These are phyloP conservation scores for Hydropsyche tenuis DNA, from an alignment of 1,140 invertebrate genomes.

Conservation along the genomic window DNA sequence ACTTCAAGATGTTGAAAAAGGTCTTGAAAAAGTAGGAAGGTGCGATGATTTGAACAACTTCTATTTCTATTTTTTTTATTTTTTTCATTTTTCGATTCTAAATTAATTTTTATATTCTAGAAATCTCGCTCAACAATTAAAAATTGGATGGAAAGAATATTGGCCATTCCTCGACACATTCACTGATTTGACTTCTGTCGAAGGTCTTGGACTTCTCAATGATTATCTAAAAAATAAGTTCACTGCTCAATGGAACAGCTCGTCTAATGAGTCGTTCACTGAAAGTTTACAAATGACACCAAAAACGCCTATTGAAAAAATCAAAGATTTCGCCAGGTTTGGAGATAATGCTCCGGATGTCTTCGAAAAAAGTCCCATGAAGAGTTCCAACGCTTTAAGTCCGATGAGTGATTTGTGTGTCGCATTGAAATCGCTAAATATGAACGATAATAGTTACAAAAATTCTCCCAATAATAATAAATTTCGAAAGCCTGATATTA, in stretches of 20 bases:
- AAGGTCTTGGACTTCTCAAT: constrained; percentile 78
- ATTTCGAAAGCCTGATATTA: constrained; percentile 30
- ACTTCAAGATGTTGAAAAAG: constrained; percentile 81
- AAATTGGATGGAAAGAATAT: constrained; percentile 87
- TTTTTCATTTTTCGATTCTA: constrained; percentile 29
- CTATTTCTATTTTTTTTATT: not conserved
- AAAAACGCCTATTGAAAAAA: constrained; percentile 33
- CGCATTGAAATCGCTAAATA: constrained; percentile 62
- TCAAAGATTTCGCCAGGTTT: not conserved
- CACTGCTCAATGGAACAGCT: constrained; percentile 49
- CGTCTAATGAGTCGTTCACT: constrained; percentile 55
- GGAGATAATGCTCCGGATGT: constrained; percentile 1
- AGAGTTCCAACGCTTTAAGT: constrained; percentile 55
- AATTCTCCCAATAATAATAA: not conserved
- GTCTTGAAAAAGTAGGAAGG: constrained; percentile 82
- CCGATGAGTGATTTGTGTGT: constrained; percentile 66
- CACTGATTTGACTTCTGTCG: constrained; percentile 73
- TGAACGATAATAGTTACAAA: constrained; percentile 52
- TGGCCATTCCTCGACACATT: constrained; percentile 87
- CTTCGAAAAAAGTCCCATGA: constrained; percentile 37
- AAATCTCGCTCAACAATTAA: constrained; percentile 75
- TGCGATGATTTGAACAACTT: constrained; percentile 49
- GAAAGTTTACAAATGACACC: constrained; percentile 52
- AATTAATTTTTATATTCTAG: constrained; percentile 62
- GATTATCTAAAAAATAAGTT: constrained; percentile 69